Percentiles rank a stretch among this genome's conserved stretches.
phyloP scores from a whole-genome alignment of 2,888 invertebrate species.

The Sinotaia quadrata region DNA sequence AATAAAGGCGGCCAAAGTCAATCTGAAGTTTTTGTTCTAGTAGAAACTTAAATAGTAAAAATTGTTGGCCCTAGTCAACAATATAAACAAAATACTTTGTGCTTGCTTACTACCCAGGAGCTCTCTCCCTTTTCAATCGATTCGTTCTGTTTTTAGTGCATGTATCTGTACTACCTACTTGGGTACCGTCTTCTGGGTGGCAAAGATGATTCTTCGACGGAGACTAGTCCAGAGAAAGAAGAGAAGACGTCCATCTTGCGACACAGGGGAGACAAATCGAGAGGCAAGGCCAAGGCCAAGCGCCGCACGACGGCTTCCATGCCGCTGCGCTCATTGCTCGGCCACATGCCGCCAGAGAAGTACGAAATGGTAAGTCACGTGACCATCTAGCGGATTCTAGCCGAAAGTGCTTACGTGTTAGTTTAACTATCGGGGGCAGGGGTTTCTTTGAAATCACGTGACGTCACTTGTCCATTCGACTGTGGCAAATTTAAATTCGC shows the following conservation, averaged over 20 bases:
- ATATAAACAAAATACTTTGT: no score
- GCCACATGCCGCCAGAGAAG: slow-evolving; percentile 56
- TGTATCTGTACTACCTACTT: slow-evolving; percentile 71
- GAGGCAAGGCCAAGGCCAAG: slow-evolving; percentile 48
- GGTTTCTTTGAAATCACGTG: no score
- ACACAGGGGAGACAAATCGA: slow-evolving; percentile 7
- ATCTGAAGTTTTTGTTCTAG: no score
- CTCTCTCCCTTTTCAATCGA: neutral
- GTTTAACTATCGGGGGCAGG: no score
- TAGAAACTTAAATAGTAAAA: no score
- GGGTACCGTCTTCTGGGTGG: slow-evolving; percentile 65
- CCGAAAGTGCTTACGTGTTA: no score
- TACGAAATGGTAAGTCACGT: slow-evolving; percentile 60
- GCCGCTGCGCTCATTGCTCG: slow-evolving; percentile 57
- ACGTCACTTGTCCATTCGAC: no score
- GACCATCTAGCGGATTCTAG: no score
- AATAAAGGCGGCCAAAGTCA: no score
- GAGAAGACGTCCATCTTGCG: slow-evolving; percentile 1
- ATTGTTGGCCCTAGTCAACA: no score
- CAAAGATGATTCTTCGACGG: slow-evolving; percentile 41
- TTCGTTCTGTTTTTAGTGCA: slow-evolving; percentile 58
- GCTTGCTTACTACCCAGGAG: no score
- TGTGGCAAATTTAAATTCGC: no score
- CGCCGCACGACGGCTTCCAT: slow-evolving; percentile 49
- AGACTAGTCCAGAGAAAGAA: slow-evolving; percentile 22